A percentile compares a stretch with the other conserved stretches of the same genome.
phyloP scores from a whole-genome alignment of 2,888 invertebrate genomes.

The Nomada goodeniana region DNA sequence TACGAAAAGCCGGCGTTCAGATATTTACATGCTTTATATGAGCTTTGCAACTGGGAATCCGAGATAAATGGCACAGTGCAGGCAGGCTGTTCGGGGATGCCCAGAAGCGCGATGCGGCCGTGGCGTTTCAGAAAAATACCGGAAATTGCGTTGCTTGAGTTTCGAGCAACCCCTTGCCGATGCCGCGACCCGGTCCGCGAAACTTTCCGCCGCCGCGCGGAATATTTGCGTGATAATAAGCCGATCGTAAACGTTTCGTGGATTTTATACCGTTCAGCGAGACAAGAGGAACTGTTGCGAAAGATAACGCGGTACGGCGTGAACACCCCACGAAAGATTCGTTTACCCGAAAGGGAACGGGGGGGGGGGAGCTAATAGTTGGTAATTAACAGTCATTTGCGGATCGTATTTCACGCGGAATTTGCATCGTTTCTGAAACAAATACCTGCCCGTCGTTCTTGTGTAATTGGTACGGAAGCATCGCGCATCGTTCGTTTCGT shows the following conservation, averaged over 20 bases:
- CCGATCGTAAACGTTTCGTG: background rate
- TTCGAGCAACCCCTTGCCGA: constrained; percentile 16
- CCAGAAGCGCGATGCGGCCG: background rate
- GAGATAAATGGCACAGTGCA: constrained; percentile 53
- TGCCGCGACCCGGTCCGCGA: background rate
- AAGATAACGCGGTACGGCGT: background rate
- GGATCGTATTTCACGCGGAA: background rate
- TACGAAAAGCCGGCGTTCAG: constrained; percentile 23
- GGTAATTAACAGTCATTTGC: constrained; percentile 1
- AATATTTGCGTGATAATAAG: constrained; percentile 20
- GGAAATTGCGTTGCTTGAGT: constrained; percentile 32
- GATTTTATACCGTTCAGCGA: background rate
- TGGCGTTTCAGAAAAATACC: constrained; percentile 22
- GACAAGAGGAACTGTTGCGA: background rate
- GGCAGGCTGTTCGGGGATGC: constrained; percentile 9
- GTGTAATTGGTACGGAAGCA: background rate
- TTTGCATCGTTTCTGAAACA: background rate
- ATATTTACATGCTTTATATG: constrained; percentile 66
- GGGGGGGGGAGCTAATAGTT: background rate
- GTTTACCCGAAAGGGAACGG: background rate
- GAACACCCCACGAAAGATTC: background rate
- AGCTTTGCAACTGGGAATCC: constrained; percentile 50
- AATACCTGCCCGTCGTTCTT: background rate
- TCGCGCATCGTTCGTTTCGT: background rate
- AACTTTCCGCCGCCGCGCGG: background rate